phyloP scores from a whole-genome alignment of 2,888 invertebrate genomes.

The Campoplex nolae region DNA sequence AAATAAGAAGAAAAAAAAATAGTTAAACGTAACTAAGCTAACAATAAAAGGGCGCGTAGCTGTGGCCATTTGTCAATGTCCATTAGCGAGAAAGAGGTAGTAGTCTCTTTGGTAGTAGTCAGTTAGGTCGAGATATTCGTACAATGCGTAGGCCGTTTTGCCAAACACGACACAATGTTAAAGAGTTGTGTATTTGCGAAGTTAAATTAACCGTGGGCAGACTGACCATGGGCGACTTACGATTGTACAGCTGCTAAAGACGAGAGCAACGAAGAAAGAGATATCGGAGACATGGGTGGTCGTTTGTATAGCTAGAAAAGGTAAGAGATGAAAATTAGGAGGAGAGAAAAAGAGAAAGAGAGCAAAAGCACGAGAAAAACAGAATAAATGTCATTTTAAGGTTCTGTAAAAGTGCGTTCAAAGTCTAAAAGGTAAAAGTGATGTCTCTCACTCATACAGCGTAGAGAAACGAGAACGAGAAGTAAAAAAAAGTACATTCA shows the following conservation, averaged over 20 bases:
- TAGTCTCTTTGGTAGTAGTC: slow-evolving; percentile 24
- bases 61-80: slow-evolving; percentile 72
- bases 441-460: slow-evolving; percentile 25
- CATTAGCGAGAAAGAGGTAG: slow-evolving; percentile 72
- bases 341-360: background rate
- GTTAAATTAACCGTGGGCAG: slow-evolving; percentile 80
- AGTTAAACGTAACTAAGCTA: slow-evolving; percentile 43
- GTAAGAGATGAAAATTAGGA: slow-evolving; percentile 7
- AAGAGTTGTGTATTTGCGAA: slow-evolving; percentile 82
- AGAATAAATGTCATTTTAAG: slow-evolving; percentile 29
- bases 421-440: slow-evolving; percentile 47
- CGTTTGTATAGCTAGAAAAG: slow-evolving; percentile 14
- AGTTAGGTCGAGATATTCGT: slow-evolving; percentile 31
- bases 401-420: slow-evolving; percentile 39
- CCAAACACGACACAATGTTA: slow-evolving; percentile 75
- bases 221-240: slow-evolving; percentile 64
- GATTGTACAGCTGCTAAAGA: slow-evolving; percentile 78
- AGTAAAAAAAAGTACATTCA: slow-evolving; percentile 36
- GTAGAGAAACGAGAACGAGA: slow-evolving; percentile 20
- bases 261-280: slow-evolving; percentile 10
- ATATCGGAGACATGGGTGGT: slow-evolving; percentile 31
- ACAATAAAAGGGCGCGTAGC: slow-evolving; percentile 17
- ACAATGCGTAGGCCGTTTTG: slow-evolving; percentile 74
- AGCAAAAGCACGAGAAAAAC: slow-evolving; percentile 13
- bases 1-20: slow-evolving; percentile 10